Conservation (phyloP, 2,888 invertebrate genomes). For the Acanthoscelides obtectus region DNA sequence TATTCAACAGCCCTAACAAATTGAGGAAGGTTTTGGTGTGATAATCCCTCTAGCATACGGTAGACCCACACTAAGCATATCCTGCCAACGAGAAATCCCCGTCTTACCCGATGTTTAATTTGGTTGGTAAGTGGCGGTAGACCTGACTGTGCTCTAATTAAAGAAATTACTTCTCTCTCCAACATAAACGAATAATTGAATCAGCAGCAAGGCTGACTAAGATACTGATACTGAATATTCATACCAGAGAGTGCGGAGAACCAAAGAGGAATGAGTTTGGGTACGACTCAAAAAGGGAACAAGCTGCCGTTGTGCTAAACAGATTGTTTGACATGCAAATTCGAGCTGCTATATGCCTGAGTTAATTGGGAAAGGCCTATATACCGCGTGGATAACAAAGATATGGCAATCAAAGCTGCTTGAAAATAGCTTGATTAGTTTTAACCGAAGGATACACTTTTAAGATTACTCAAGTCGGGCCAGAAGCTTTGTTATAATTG, state of each 20-base stretch:
- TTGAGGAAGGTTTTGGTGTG: too few species aligned
- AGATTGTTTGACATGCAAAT: neutral
- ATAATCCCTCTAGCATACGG: neutral
- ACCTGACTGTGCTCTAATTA: neutral
- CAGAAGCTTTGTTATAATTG: too few species aligned
- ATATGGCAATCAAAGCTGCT: neutral
- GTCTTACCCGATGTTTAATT: neutral
- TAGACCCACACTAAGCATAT: neutral
- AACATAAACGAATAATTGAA: neutral
- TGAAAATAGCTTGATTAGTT: too few species aligned
- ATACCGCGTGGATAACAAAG: neutral
- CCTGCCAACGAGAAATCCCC: neutral
- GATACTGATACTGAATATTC: neutral
- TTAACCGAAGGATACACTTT: too few species aligned
- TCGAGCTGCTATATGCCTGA: neutral
- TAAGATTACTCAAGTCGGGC: too few species aligned
- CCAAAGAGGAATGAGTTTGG: neutral
- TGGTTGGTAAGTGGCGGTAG: neutral
- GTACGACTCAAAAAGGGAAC: neutral
- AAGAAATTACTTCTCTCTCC: neutral
- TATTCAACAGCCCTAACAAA: too few species aligned
- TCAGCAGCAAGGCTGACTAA: too few species aligned
- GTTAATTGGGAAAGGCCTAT: neutral
- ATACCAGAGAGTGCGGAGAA: neutral
- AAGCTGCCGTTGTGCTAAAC: neutral